phyloP scores from a whole-genome alignment of 2,797 vertebrate species.

The Pempheris klunzingeri region DNA sequence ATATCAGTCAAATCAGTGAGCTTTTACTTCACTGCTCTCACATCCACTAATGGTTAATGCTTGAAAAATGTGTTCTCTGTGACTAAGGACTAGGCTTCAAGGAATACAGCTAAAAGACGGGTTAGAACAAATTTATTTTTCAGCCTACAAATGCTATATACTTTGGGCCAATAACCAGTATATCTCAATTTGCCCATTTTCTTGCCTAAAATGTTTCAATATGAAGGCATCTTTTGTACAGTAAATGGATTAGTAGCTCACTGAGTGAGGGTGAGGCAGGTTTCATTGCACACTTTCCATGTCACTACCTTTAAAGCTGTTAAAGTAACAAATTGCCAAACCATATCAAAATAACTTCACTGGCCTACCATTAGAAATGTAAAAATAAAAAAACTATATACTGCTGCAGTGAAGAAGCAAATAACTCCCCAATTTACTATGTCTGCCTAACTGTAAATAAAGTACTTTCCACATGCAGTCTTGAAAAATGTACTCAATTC shows the following conservation, averaged over 20 bases:
- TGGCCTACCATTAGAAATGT: background rate
- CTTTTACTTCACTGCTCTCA: background rate
- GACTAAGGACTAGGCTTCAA: background rate
- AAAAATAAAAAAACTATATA: background rate
- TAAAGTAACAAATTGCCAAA: constrained; percentile 5
- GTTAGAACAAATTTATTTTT: background rate
- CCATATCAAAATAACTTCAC: background rate
- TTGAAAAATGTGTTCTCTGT: constrained; percentile 9
- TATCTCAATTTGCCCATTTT: background rate
- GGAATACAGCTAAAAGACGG: background rate
- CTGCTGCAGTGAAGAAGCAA: background rate
- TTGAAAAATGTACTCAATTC: constrained; percentile 35
- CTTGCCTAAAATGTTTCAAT: background rate
- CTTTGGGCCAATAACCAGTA: background rate
- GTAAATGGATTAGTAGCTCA: background rate
- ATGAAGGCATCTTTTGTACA: background rate
- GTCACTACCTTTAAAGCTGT: background rate
- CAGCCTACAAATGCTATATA: background rate
- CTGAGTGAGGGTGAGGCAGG: background rate
- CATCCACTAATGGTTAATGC: constrained; percentile 10
- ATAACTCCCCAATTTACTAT: background rate
- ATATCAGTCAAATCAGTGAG: constrained; percentile 45
- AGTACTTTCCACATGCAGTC: background rate
- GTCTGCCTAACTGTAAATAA: background rate
- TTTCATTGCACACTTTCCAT: constrained; percentile 2